Evolutionary conservation across 2,797 vertebrate species (phyloP).

Genomic region (Austrolebias charrua): DNA sequence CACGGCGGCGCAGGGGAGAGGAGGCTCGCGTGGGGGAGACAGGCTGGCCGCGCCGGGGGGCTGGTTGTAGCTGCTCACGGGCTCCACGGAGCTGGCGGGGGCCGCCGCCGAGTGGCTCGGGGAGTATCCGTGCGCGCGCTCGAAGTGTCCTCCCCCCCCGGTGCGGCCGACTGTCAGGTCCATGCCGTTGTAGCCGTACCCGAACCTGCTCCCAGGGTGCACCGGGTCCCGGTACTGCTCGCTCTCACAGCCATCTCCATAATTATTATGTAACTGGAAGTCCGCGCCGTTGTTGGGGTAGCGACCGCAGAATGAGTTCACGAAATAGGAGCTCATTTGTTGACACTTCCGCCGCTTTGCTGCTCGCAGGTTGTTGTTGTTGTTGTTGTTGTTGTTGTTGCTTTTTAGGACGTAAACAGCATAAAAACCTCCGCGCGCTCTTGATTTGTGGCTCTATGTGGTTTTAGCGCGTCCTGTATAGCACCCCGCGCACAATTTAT

Average conservation of each 20-base stretch:
- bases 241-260: conserved; percentile 95
- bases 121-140: conserved; percentile 88
- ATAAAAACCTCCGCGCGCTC: conserved; percentile 89
- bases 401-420: conserved; percentile 73
- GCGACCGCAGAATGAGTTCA: conserved; percentile 99
- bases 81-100: conserved; percentile 84
- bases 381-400: conserved; percentile 72
- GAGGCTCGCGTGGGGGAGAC: conserved; percentile 90
- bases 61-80: conserved; percentile 91
- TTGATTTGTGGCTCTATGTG: conserved; percentile 99
- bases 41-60: conserved; percentile 75
- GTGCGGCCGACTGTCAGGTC: conserved; percentile 95
- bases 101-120: conserved; percentile 81
- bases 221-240: conserved; percentile 97
- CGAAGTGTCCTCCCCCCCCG: conserved; percentile 90
- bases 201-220: conserved; percentile 98
- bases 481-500: conserved; percentile 99
- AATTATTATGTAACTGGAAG: conserved; percentile 99
- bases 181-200: conserved; percentile 98
- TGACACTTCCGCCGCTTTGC: conserved; percentile 77
- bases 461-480: conserved; percentile 99
- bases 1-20: conserved; percentile 90
- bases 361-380: conserved; percentile 54
- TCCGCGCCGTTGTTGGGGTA: conserved; percentile 99
- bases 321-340: conserved; percentile 99